Base-by-base conservation (phyloP, 2,888 invertebrate genomes). In the Pseudococcus viburni region DNA sequence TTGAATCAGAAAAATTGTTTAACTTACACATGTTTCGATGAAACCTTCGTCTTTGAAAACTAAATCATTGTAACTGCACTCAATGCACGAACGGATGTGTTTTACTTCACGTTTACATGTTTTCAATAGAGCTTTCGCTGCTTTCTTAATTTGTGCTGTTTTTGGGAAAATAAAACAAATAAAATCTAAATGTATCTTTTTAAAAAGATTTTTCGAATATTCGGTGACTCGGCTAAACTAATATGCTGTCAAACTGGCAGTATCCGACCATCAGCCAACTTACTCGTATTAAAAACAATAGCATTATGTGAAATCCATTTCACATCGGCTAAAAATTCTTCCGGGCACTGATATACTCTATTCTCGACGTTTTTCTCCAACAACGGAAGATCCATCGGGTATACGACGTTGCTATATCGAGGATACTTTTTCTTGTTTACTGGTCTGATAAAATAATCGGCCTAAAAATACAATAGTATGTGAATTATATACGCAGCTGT, bases 291-390 rank as follows among this genome's bases (percentile, higher is more conserved):
- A 91, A 96, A 98, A 89, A 98, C 95, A 89, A 96, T 95, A 91
- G 97, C 96, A 92, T 98, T 98, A 92, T 98, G 98, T 87, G 96
- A 93, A 91, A 99, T 96, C 98, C 98, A 98, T 91, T 97, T 97
- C 11, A 95, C 95, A 92, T 98, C 98, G 0, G 96, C 95, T 88
- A 96, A 93, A 92, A 98, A 98, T 3, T 96, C 96, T 91, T 97
- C 97, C 0, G 97, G 96, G 91, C 96, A 96, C 17, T 96, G 96
- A 92, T 97, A 98, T 39, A 94, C 91, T 86, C 95, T 95, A 85
- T 94, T 93, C 87, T 93, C 93, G 85, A 98, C 95, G 91, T 97
- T 96, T 88, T 94, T 93, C 91, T 95, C 95, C 90, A 99, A 93
- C 17, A 94, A 93, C 19, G 93, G 93, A 73, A 98, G 93, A 91